Evolutionary conservation across 2,888 invertebrate species (phyloP).

Genomic region (Himalopsyche japonica): DNA sequence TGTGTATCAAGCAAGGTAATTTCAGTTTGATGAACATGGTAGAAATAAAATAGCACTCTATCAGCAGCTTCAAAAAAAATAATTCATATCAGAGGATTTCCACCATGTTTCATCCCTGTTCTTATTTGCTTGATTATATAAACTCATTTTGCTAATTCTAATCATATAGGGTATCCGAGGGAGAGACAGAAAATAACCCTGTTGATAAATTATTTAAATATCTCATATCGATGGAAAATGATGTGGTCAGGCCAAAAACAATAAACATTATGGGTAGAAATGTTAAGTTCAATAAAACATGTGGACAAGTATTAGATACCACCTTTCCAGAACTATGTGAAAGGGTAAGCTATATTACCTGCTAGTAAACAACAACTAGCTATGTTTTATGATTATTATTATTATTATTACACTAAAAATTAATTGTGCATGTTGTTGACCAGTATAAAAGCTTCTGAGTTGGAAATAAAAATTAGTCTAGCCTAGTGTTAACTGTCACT

Average conservation of each 20-base stretch:
- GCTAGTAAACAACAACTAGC: neutral
- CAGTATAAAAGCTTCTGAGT: neutral
- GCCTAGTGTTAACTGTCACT: too few species aligned
- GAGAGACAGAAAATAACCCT: conserved; percentile 62
- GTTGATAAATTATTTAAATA: conserved; percentile 86
- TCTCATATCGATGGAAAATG: conserved; percentile 86
- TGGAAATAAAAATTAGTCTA: too few species aligned
- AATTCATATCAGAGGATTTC: too few species aligned
- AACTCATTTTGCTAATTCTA: neutral
- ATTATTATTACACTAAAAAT: neutral
- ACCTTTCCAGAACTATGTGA: conserved; percentile 90
- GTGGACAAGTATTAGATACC: conserved; percentile 88
- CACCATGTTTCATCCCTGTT: too few species aligned
- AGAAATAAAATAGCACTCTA: too few species aligned
- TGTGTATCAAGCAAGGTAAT: too few species aligned
- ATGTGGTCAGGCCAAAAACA: conserved; percentile 80
- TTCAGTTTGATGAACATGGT: too few species aligned
- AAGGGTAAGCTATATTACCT: conserved; percentile 62
- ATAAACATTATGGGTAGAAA: conserved; percentile 88
- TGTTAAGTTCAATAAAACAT: conserved; percentile 84
- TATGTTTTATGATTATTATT: neutral
- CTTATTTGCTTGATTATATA: conserved; percentile 16
- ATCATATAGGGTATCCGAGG: conserved; percentile 41
- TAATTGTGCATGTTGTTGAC: neutral
- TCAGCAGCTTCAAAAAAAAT: too few species aligned